A percentile compares a stretch with the other conserved stretches of the same genome.
Evolutionary conservation across 2,888 invertebrate genomes (phyloP).

Genomic region (Laspeyria flexula): DNA sequence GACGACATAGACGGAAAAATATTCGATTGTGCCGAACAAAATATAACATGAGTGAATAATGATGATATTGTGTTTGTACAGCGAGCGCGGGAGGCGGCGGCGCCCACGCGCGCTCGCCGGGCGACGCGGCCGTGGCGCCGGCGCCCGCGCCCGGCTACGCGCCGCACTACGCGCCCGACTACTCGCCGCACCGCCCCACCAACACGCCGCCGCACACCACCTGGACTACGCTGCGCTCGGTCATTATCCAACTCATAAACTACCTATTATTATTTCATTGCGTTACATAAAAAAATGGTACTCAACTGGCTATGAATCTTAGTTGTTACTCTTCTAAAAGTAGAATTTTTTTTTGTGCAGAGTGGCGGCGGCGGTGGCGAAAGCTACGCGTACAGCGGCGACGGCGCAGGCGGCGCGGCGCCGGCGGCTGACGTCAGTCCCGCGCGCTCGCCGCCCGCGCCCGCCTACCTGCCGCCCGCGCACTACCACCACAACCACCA

Average conservation of each 20-base stretch:
- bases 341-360: conserved; percentile 72
- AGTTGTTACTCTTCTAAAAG: too few species aligned
- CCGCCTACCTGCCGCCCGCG: conserved; percentile 75
- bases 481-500: conserved; percentile 77
- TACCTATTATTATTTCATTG: too few species aligned
- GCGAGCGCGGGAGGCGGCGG: conserved; percentile 6
- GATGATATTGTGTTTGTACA: background rate
- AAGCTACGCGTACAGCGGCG: conserved; percentile 72
- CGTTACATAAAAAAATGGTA: too few species aligned
- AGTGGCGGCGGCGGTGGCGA: conserved; percentile 64
- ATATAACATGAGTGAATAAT: too few species aligned
- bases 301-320: too few species aligned
- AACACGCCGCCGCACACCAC: conserved; percentile 81
- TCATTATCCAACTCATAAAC: too few species aligned
- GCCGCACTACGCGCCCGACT: conserved; percentile 83
- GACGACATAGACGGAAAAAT: too few species aligned
- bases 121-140: conserved; percentile 52
- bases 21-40: too few species aligned
- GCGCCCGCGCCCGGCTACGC: conserved; percentile 86
- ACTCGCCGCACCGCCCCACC: conserved; percentile 79
- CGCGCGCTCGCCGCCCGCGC: conserved; percentile 91
- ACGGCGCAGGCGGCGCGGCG: conserved; percentile 50
- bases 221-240: conserved; percentile 75
- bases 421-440: conserved; percentile 87
- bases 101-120: conserved; percentile 24